Percentiles rank a stretch among this genome's conserved stretches.
phyloP scores from a whole-genome alignment of 92 coral and sea anemone genomes.

The Siderastrea radians region DNA sequence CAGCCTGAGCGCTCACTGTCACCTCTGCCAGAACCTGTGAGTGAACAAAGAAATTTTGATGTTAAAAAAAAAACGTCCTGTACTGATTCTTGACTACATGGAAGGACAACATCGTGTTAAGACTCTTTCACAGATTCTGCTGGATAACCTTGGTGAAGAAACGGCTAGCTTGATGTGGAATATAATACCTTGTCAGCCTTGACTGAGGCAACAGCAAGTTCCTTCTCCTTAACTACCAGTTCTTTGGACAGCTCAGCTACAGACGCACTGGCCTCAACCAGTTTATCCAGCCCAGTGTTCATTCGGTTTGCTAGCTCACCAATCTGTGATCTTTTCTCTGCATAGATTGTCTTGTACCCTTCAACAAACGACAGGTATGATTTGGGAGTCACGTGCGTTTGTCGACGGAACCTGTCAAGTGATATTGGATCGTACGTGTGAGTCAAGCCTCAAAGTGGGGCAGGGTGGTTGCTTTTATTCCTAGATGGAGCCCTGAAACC shows the following conservation, averaged over 20 bases:
- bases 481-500: too few species aligned
- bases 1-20: conserved; percentile 95
- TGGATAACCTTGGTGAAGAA: background rate
- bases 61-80: too few species aligned
- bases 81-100: too few species aligned
- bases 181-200: conserved; percentile 83
- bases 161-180: too few species aligned
- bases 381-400: conserved; percentile 91
- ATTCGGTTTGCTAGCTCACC: conserved; percentile 89
- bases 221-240: conserved; percentile 88
- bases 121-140: too few species aligned
- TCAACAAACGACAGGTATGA: conserved; percentile 89
- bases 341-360: conserved; percentile 88
- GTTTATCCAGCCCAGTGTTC: conserved; percentile 91
- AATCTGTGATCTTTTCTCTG: conserved; percentile 77
- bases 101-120: too few species aligned
- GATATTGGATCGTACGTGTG: background rate
- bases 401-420: conserved; percentile 83
- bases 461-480: background rate
- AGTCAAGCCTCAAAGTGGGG: background rate
- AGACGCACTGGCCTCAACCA: conserved; percentile 88
- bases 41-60: background rate
- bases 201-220: conserved; percentile 87
- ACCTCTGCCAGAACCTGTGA: conserved; percentile 87
- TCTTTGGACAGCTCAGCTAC: conserved; percentile 84